Conservation (phyloP, 2,888 invertebrate species). For the Catocala fraxini region DNA sequence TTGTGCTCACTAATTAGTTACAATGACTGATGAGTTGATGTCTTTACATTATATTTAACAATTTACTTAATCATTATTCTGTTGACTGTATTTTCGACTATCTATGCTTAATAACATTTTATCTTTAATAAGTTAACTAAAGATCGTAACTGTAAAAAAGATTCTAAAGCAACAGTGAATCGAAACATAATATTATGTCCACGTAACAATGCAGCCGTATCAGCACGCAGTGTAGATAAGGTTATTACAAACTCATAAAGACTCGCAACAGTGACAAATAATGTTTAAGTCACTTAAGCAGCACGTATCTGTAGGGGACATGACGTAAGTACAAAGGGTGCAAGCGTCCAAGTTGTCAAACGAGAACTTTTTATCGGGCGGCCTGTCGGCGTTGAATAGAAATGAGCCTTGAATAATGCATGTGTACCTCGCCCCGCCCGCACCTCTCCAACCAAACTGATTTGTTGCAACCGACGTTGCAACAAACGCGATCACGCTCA, state of each 20-base stretch:
- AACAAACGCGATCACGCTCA: slow-evolving; percentile 50
- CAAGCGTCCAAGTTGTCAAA: slow-evolving; percentile 85
- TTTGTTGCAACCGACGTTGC: slow-evolving; percentile 68
- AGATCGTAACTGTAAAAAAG: neutral
- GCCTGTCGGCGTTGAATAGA: slow-evolving; percentile 85
- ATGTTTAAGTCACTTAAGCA: slow-evolving; percentile 58
- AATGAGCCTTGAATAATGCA: slow-evolving; percentile 87
- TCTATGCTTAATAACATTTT: no score
- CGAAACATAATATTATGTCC: neutral
- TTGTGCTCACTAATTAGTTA: slow-evolving; percentile 32
- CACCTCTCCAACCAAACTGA: slow-evolving; percentile 67
- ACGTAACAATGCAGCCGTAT: slow-evolving; percentile 28
- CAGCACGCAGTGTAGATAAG: slow-evolving; percentile 37
- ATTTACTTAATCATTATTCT: no score
- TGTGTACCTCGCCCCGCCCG: slow-evolving; percentile 65
- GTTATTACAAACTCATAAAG: slow-evolving; percentile 56
- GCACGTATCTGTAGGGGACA: slow-evolving; percentile 61
- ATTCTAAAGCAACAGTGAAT: neutral
- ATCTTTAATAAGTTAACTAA: no score
- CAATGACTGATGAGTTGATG: slow-evolving; percentile 12
- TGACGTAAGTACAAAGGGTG: slow-evolving; percentile 85
- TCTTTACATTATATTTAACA: neutral
- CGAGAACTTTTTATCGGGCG: slow-evolving; percentile 86
- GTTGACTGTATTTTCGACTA: no score
- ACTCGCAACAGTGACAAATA: slow-evolving; percentile 63